Evolutionary conservation across 2,797 vertebrate species (phyloP).

Genomic region (Chrosomus eos): DNA sequence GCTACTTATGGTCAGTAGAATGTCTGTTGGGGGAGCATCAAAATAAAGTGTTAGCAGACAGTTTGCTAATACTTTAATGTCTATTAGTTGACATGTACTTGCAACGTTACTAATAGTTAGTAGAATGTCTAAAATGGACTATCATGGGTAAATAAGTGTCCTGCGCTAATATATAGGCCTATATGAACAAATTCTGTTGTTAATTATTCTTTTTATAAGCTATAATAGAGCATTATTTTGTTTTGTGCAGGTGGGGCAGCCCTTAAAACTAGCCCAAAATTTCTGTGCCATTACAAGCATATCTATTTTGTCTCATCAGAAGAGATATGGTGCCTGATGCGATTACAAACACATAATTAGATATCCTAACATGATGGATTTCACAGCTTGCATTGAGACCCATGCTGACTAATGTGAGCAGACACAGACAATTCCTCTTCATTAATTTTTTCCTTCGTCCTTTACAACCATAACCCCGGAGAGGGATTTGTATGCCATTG

Average conservation of each 20-base stretch:
- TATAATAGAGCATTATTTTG: slow-evolving; percentile 16
- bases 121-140: background rate
- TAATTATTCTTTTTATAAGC: slow-evolving; percentile 50
- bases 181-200: background rate
- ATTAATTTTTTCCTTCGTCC: slow-evolving; percentile 68
- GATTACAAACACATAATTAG: slow-evolving; percentile 78
- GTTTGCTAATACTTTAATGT: background rate
- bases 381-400: slow-evolving; percentile 67
- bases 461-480: slow-evolving; percentile 52
- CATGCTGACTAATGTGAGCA: slow-evolving; percentile 65
- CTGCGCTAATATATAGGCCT: background rate
- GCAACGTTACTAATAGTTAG: too few species aligned
- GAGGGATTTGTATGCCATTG: slow-evolving; percentile 35
- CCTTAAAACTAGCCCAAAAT: slow-evolving; percentile 42
- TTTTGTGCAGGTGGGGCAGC: slow-evolving; percentile 4
- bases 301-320: slow-evolving; percentile 67
- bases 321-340: slow-evolving; percentile 61
- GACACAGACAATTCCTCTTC: slow-evolving; percentile 76
- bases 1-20: background rate
- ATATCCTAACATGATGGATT: slow-evolving; percentile 75
- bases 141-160: background rate
- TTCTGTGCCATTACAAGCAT: slow-evolving; percentile 56
- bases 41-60: too few species aligned
- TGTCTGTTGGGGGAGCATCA: background rate
- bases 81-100: too few species aligned